Base-by-base conservation (phyloP, 2,888 invertebrate species). In the Meta bourneti region DNA sequence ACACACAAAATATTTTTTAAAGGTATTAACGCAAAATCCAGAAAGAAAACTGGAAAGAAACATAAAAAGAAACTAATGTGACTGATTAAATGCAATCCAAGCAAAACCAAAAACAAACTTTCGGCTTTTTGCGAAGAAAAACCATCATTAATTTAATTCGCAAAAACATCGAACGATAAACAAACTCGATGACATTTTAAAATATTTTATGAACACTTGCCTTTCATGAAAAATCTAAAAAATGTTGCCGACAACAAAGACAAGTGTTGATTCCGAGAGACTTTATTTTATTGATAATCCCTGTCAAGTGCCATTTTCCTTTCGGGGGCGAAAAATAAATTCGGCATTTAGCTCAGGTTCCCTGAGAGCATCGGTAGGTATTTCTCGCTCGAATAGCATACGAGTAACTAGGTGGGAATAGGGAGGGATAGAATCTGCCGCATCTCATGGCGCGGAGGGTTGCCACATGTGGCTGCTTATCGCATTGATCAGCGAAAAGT, bases 311-410 rank as follows among this genome's bases (percentile, higher is more conserved):
- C 16, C n/a, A 19, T 19, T 19, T 72, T 16, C 8, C 4, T 52
- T 19, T 13, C 7, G 6, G 54, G 61, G 51, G 51, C 54, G n/a
- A 54, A 79, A 79, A 54, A 20, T 79, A 54, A 82, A 51, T 13
- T 19, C 13, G 54, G 82, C 52, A 82, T 48, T 82, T n/a, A 82
- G 52, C 13, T 13, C n/a, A n/a, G 5, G 71, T n/a, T 71, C 54
- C 77, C 83, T 71, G 19, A 82, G 20, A 52, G 85, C 85, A 52
- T 49, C 54, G 75, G 80, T 90, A 79, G 86, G 77, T 86, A 91
- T 91, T 91, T 91, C 86, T 91, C 85, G 90, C 81, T 91, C 90
- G 81, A 75, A 91, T 91, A 91, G 85, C 90, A 75, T 86, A 91
- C 82, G 90, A 90, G 90, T 90, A 90, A 90, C 90, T 90, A 90